Percentiles rank a stretch among this genome's conserved stretches.
Evolutionary conservation across 2,797 vertebrate species (phyloP).

Genomic region (Gymnothorax javanicus): DNA sequence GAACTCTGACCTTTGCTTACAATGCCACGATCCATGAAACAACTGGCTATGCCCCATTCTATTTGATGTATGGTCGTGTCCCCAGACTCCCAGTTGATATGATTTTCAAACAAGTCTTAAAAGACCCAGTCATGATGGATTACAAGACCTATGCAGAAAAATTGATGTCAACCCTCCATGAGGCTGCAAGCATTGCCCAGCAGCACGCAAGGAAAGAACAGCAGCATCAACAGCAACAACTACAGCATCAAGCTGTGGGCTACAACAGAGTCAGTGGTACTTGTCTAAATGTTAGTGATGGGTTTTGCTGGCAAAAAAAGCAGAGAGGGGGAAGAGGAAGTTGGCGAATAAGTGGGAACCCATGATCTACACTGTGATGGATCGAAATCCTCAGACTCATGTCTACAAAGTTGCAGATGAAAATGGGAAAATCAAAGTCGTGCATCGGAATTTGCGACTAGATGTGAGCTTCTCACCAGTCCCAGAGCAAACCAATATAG

Average conservation of each 20-base stretch:
- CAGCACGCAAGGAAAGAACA: conserved; percentile 21
- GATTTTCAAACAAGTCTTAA: no score
- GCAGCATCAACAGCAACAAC: no score
- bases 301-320: conserved; percentile 29
- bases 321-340: conserved; percentile 18
- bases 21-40: background rate
- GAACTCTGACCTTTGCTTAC: background rate
- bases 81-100: background rate
- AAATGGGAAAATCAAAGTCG: conserved; percentile 14
- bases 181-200: conserved; percentile 24
- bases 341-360: conserved; percentile 28
- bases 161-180: conserved; percentile 5
- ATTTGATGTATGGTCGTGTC: background rate
- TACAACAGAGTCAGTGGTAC: conserved; percentile 33
- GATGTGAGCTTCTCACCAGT: conserved; percentile 22
- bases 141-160: conserved; percentile 21
- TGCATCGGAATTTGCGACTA: conserved; percentile 24
- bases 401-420: conserved; percentile 11
- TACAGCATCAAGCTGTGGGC: background rate
- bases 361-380: background rate
- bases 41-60: background rate
- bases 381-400: conserved; percentile 22
- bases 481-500: no score
- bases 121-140: no score
- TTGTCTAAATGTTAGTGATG: conserved; percentile 1